phyloP scores from a whole-genome alignment of 2,797 vertebrate species.

The Macropodus opercularis region DNA sequence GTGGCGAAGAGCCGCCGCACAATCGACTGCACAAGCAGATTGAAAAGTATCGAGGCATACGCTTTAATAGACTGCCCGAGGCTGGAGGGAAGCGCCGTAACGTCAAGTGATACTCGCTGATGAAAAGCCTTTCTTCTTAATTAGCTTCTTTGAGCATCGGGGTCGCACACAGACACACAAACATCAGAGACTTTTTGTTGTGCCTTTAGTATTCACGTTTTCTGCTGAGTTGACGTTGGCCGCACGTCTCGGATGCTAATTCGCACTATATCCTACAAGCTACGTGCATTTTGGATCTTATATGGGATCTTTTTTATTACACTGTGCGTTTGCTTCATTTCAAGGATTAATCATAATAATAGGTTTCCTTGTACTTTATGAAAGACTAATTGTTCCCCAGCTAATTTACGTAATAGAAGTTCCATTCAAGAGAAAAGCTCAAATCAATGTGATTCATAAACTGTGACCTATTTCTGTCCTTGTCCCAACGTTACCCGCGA shows the following conservation, averaged over 20 bases:
- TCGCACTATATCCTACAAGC: too few species aligned
- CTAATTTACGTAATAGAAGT: conserved; percentile 21
- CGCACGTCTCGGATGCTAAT: too few species aligned
- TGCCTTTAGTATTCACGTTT: too few species aligned
- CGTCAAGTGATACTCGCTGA: not conserved
- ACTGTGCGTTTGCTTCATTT: too few species aligned
- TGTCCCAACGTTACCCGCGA: conserved; percentile 1
- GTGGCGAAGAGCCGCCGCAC: conserved; percentile 12
- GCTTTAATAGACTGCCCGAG: conserved; percentile 6
- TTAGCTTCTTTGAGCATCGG: not conserved
- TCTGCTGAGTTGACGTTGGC: too few species aligned
- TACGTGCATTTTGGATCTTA: too few species aligned
- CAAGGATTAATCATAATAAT: conserved; percentile 23
- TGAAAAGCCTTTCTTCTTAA: not conserved
- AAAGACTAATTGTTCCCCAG: not conserved
- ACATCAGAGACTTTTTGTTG: too few species aligned
- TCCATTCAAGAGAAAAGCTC: conserved; percentile 24
- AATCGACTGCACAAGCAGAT: conserved; percentile 12
- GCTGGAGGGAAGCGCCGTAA: not conserved
- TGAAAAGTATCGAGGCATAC: not conserved
- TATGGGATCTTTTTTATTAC: too few species aligned
- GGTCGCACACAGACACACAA: not conserved
- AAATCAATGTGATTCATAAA: conserved; percentile 49
- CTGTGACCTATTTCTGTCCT: conserved; percentile 10
- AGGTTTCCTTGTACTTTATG: conserved; percentile 7